Base-by-base conservation (phyloP, 2,888 invertebrate species). In the Brachypalpus laphriformis region DNA sequence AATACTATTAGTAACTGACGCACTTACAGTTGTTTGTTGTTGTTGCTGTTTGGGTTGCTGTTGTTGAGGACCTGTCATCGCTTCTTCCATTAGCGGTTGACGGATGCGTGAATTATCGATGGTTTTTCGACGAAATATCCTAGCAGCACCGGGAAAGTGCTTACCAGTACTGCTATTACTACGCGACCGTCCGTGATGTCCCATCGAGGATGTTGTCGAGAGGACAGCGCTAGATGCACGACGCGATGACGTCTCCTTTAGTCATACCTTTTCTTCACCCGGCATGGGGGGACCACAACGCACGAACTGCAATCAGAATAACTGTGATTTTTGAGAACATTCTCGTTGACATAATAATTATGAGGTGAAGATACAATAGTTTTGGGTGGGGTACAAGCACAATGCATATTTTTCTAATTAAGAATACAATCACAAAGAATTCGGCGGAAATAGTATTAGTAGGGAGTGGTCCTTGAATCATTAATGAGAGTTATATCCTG, bases 211-310 rank as follows among this genome's bases (percentile, higher is more conserved):
- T 75, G 80, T 49, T 34, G 65, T 47, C 54, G 83, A 83, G 0
- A 86, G 87, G 65, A 88, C 89, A 14, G 89, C 89, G 77, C 90
- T 89, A 78, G 91, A 91, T 71, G 90, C 90, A 71, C 91, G 91
- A 68, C 91, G 88, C 82, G 89, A 89, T 87, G 90, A 89, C 88
- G 90, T 74, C 51, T 94, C 93, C 88, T 94, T 93, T 93, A 95
- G 95, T 96, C 96, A 96, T 93, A 96, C 96, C 92, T 96, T 96
- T 91, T 96, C 96, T 93, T 96, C 96, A 89, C 94, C 95, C 88
- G 94, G 93, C 90, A 94, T 89, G 93, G 94, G 91, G 93, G 94
- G 91, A 93, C 95, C 91, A 93, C 95, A 95, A 90, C 96, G 94
- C 90, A 96, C 96, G 93, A 96, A 96, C 96, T 96, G 94, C 90